Conservation (phyloP, 2,888 invertebrate genomes). For the Cryptus armator region DNA sequence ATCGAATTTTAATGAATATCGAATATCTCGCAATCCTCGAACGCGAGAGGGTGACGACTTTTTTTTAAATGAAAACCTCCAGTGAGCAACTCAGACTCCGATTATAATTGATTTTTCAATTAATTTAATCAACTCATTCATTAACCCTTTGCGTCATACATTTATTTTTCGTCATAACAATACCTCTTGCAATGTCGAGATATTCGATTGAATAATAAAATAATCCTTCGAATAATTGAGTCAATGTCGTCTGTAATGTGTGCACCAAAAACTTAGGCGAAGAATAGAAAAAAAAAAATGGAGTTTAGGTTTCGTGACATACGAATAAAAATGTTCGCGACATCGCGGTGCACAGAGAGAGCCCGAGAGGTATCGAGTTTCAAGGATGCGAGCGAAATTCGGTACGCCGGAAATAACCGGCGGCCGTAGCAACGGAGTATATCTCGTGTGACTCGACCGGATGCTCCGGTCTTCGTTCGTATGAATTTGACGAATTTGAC, state of each 20-base stretch:
- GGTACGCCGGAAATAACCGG: conserved; percentile 27
- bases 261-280: too few relatives aligned
- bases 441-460: neutral
- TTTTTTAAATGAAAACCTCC: neutral
- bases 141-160: too few relatives aligned
- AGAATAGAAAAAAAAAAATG: neutral
- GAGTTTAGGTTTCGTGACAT: neutral
- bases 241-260: neutral
- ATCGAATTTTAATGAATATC: conserved; percentile 29
- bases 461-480: neutral
- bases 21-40: neutral
- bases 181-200: neutral
- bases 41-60: neutral
- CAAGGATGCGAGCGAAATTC: conserved; percentile 16
- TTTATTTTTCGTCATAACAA: neutral
- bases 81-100: neutral
- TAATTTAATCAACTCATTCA: too few relatives aligned
- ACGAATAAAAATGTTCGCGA: neutral
- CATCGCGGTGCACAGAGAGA: neutral
- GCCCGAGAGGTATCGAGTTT: neutral
- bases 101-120: neutral
- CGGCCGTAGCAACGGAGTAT: neutral
- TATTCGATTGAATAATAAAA: too few relatives aligned
- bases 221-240: conserved; percentile 8
- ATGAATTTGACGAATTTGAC: neutral